A percentile compares a stretch with the other conserved stretches of the same genome.
Conservation (phyloP, 2,113 vertebrate genomes). For the Rynchops niger region DNA sequence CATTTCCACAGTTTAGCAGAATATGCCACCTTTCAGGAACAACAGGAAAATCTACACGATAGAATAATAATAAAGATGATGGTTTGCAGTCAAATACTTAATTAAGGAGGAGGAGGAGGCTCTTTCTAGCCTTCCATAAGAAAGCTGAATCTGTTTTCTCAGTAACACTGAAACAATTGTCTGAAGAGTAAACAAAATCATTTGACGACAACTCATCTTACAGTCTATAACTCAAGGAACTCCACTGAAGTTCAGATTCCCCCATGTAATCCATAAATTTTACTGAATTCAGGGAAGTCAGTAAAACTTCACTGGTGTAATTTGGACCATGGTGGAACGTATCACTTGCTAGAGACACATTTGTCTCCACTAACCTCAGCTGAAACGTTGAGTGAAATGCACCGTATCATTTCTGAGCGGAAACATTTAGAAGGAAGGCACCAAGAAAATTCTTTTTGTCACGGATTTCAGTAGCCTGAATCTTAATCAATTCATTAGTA, state of each 20-base stretch:
- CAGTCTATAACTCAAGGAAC: background rate
- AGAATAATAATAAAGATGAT: background rate
- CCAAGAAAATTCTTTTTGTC: background rate
- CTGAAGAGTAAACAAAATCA: background rate
- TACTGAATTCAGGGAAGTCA: background rate
- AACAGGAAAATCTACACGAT: background rate
- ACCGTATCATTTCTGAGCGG: background rate
- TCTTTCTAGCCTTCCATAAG: background rate
- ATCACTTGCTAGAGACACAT: background rate
- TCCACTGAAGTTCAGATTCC: background rate
- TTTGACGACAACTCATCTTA: background rate
- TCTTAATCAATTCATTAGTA: background rate
- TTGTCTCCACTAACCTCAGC: background rate
- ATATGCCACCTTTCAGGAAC: background rate
- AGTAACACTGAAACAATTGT: background rate
- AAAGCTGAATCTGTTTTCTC: background rate
- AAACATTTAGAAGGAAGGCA: background rate
- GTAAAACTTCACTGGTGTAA: background rate
- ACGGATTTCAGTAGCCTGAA: background rate
- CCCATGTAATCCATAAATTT: too few relatives aligned
- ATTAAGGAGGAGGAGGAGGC: background rate
- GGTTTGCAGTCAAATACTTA: background rate
- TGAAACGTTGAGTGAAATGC: background rate
- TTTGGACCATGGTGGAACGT: rapidly evolving
- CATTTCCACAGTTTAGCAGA: background rate